phyloP scores from a whole-genome alignment of 1,140 invertebrate genomes.

The Apis florea region DNA sequence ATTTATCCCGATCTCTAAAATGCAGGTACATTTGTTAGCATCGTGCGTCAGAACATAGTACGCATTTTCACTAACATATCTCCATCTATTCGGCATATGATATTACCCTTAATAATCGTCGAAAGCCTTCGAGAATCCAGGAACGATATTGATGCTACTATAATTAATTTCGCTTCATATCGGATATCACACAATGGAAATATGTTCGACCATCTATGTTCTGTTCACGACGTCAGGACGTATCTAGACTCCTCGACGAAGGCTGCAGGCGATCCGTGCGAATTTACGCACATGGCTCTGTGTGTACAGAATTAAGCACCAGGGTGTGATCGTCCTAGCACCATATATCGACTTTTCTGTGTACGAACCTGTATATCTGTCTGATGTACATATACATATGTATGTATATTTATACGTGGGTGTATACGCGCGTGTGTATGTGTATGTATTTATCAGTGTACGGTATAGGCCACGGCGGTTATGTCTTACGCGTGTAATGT shows the following conservation, averaged over 20 bases:
- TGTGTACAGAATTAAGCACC: conserved; percentile 66
- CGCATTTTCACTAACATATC: conserved; percentile 1
- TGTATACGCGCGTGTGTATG: conserved; percentile 37
- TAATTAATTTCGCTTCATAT: background rate
- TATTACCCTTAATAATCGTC: background rate
- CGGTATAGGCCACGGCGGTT: conserved; percentile 66
- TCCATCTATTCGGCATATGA: background rate
- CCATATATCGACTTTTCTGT: conserved; percentile 70
- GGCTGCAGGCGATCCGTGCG: conserved; percentile 52
- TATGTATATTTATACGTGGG: conserved; percentile 24
- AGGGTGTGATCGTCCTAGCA: conserved; percentile 73
- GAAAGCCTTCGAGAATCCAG: background rate
- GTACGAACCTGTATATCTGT: conserved; percentile 20
- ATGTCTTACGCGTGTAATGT: conserved; percentile 35
- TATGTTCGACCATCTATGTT: conserved; percentile 39
- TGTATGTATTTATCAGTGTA: conserved; percentile 44
- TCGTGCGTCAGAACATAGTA: conserved; percentile 53
- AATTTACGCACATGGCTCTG: conserved; percentile 49
- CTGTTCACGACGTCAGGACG: conserved; percentile 59
- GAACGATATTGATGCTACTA: background rate
- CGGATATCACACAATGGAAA: conserved; percentile 17
- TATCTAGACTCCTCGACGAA: conserved; percentile 60
- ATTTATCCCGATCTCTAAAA: conserved; percentile 64
- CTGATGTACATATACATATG: conserved; percentile 19
- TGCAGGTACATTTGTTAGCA: conserved; percentile 67